phyloP scores from a whole-genome alignment of 2,113 vertebrate genomes.

The Paramisgurnus dabryanus region DNA sequence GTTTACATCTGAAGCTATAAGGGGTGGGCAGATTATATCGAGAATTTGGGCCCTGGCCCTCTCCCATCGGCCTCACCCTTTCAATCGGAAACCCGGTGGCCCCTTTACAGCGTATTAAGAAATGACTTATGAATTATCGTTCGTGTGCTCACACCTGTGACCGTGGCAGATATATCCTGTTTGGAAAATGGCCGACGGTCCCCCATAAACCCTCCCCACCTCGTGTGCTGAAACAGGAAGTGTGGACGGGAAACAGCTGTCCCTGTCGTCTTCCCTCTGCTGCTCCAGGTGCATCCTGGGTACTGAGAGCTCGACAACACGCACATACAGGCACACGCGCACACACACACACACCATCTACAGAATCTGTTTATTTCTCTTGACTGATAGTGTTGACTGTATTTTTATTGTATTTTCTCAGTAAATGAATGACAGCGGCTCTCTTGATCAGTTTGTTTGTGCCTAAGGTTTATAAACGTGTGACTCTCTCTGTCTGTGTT shows the following conservation, averaged over 20 bases:
- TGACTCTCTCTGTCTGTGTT: not conserved
- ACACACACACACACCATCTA: not conserved
- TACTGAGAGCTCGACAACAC: slow-evolving; percentile 62
- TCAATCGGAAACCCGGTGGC: slow-evolving; percentile 35
- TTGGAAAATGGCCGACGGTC: slow-evolving; percentile 61
- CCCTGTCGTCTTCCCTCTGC: slow-evolving; percentile 67
- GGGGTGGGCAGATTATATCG: too few species aligned
- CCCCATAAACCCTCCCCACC: slow-evolving; percentile 43
- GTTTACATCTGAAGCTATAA: too few species aligned
- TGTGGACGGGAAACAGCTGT: slow-evolving; percentile 81
- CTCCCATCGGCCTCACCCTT: not conserved
- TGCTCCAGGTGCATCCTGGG: slow-evolving; percentile 84
- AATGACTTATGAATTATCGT: slow-evolving; percentile 48
- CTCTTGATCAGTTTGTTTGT: too few species aligned
- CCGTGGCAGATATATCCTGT: slow-evolving; percentile 68
- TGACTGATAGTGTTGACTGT: too few species aligned
- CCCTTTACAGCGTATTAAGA: slow-evolving; percentile 45
- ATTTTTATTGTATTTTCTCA: too few species aligned
- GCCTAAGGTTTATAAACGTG: not conserved
- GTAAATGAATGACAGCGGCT: too few species aligned
- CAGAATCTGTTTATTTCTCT: too few species aligned
- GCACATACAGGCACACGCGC: slow-evolving; percentile 31
- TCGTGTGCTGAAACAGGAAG: slow-evolving; percentile 66
- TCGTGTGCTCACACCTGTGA: slow-evolving; percentile 65
- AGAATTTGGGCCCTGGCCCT: not conserved